A percentile compares a stretch with the other conserved stretches of the same genome.
Evolutionary conservation across 2,797 vertebrate genomes (phyloP).

Genomic region (Crocidura indochinensis): DNA sequence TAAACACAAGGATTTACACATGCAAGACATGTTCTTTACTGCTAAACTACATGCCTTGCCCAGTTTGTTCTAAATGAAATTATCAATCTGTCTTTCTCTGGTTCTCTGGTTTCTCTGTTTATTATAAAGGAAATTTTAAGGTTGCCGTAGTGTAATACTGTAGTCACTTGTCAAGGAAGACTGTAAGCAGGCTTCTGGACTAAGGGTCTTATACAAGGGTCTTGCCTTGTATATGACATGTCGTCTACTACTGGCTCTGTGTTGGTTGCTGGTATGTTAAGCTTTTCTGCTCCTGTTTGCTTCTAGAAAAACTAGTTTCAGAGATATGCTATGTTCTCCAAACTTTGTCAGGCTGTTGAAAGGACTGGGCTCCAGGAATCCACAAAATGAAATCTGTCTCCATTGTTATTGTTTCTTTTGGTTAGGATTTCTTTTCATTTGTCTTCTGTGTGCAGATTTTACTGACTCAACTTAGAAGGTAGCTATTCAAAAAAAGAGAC

Average conservation of each 20-base stretch:
- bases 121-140: slow-evolving; percentile 49
- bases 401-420: neutral
- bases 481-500: neutral
- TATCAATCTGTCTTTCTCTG: slow-evolving; percentile 71
- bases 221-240: neutral
- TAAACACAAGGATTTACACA: too few relatives aligned
- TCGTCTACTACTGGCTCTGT: neutral
- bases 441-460: neutral
- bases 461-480: slow-evolving; percentile 18
- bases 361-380: neutral
- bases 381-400: neutral
- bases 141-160: slow-evolving; percentile 19
- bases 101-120: slow-evolving; percentile 58
- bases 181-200: neutral
- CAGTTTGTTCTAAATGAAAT: slow-evolving; percentile 65
- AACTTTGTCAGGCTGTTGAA: neutral
- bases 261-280: neutral
- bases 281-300: neutral
- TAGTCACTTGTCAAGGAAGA: slow-evolving; percentile 55
- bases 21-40: too few relatives aligned
- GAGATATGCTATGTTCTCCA: neutral
- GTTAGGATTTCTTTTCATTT: slow-evolving; percentile 13
- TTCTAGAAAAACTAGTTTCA: neutral
- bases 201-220: neutral
- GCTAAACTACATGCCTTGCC: too few relatives aligned